A percentile compares a stretch with the other conserved stretches of the same genome.
Conservation (phyloP, 1,140 invertebrate species). For the Halesus radiatus region DNA sequence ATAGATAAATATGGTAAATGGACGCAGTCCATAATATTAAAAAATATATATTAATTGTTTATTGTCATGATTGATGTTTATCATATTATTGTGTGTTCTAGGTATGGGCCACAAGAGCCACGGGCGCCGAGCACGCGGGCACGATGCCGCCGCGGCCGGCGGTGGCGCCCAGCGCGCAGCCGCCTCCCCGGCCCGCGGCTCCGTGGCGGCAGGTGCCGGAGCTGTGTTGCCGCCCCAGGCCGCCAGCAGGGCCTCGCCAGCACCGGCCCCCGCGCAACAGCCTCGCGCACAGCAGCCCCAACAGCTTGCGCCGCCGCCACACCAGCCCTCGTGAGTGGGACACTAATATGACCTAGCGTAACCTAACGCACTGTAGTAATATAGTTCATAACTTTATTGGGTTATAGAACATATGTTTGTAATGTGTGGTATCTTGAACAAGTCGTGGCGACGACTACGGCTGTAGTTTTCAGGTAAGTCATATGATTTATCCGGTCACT, state of each 20-base stretch:
- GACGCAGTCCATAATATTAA: too few species aligned
- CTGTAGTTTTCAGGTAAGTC: too few species aligned
- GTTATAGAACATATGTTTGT: too few species aligned
- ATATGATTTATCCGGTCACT: too few species aligned
- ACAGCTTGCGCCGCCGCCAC: slow-evolving; percentile 52
- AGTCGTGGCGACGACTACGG: too few species aligned
- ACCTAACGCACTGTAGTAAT: too few species aligned
- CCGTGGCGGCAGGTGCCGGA: slow-evolving; percentile 54
- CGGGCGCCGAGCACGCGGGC: background rate
- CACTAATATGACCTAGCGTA: background rate
- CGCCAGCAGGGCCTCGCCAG: slow-evolving; percentile 15
- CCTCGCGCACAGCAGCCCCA: slow-evolving; percentile 41
- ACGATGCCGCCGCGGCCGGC: slow-evolving; percentile 56
- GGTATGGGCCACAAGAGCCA: background rate
- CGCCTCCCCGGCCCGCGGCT: slow-evolving; percentile 55
- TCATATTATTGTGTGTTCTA: background rate
- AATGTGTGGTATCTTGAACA: too few species aligned
- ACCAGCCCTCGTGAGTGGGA: slow-evolving; percentile 42
- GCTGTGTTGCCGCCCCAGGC: slow-evolving; percentile 8
- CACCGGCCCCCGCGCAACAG: slow-evolving; percentile 2
- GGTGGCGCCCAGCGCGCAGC: slow-evolving; percentile 58
- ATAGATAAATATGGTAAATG: too few species aligned
- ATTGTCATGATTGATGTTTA: background rate
- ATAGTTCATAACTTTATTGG: too few species aligned
- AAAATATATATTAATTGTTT: too few species aligned